Evolutionary conservation across 2,888 invertebrate species (phyloP).

Genomic region (Pseudococcus longispinus): DNA sequence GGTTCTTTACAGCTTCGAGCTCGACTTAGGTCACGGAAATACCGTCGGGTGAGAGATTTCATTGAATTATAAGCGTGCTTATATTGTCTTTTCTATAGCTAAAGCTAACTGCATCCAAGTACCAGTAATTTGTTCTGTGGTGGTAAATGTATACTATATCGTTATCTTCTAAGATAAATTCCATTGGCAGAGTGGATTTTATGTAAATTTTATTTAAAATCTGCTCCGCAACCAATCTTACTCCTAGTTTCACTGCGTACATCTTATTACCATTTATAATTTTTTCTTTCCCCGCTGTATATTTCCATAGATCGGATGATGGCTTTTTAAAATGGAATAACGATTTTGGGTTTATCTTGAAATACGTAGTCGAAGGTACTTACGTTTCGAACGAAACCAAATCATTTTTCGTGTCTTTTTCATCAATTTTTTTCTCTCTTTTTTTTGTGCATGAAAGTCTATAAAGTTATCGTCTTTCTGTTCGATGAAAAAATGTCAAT

Average conservation of each 20-base stretch:
- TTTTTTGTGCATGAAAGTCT: not conserved
- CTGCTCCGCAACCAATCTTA: not conserved
- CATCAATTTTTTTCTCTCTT: not conserved
- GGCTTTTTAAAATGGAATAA: not conserved
- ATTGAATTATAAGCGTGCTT: not conserved
- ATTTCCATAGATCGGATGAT: not conserved
- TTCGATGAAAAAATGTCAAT: not conserved
- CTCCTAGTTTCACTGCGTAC: not conserved
- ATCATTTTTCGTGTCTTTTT: not conserved
- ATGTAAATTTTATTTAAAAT: constrained; percentile 41
- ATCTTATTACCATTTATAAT: constrained; percentile 44
- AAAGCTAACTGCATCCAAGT: not conserved
- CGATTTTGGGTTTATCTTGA: not conserved
- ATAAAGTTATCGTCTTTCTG: not conserved
- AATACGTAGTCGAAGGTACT: not conserved
- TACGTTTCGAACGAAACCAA: not conserved
- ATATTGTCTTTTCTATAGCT: not conserved
- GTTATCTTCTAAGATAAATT: not conserved
- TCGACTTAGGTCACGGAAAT: not conserved
- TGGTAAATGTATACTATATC: not conserved
- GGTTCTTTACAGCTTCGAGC: not conserved
- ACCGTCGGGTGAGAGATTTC: not conserved
- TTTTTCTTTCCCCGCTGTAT: not conserved
- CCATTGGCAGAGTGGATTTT: not conserved
- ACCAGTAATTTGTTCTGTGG: constrained; percentile 2